A percentile compares a stretch with the other conserved stretches of the same genome.
Conservation (phyloP, 2,888 invertebrate species). For the Mesochorus sp. region DNA sequence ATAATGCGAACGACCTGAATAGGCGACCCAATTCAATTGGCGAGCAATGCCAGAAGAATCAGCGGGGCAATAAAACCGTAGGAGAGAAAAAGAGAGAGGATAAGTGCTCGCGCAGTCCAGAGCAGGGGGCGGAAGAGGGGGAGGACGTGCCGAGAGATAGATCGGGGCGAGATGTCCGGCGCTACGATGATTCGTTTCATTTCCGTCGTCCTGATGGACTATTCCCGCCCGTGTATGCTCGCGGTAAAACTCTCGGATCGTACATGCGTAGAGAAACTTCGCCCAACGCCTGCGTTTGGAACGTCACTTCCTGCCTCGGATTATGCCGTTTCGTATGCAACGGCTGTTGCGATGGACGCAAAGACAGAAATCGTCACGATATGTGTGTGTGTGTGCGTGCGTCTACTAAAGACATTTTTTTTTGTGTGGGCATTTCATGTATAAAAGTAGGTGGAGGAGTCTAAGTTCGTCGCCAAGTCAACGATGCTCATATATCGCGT, state of each 20-base stretch:
- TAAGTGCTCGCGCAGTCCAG: not conserved
- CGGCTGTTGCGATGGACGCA: constrained; percentile 61
- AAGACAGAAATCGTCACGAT: constrained; percentile 12
- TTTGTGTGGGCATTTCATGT: not conserved
- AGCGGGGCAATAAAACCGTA: constrained; percentile 43
- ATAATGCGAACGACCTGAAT: constrained; percentile 62
- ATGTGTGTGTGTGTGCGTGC: not conserved
- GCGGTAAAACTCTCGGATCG: constrained; percentile 20
- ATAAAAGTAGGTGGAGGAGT: not conserved
- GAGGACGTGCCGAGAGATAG: constrained; percentile 39
- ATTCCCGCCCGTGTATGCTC: constrained; percentile 20
- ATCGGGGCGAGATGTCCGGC: constrained; percentile 50
- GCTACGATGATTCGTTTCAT: constrained; percentile 63
- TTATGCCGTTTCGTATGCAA: constrained; percentile 69
- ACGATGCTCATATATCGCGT: not conserved
- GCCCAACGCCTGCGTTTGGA: constrained; percentile 13
- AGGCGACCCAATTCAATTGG: constrained; percentile 66
- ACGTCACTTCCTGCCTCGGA: constrained; percentile 70
- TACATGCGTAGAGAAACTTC: constrained; percentile 55
- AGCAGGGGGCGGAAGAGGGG: constrained; percentile 47
- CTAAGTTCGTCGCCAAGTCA: not conserved
- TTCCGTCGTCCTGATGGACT: constrained; percentile 61
- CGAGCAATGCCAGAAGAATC: constrained; percentile 55
- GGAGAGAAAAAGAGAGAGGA: constrained; percentile 35
- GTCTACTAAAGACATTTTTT: not conserved